Conservation (phyloP, 2,888 invertebrate species). For the Patella depressa region DNA sequence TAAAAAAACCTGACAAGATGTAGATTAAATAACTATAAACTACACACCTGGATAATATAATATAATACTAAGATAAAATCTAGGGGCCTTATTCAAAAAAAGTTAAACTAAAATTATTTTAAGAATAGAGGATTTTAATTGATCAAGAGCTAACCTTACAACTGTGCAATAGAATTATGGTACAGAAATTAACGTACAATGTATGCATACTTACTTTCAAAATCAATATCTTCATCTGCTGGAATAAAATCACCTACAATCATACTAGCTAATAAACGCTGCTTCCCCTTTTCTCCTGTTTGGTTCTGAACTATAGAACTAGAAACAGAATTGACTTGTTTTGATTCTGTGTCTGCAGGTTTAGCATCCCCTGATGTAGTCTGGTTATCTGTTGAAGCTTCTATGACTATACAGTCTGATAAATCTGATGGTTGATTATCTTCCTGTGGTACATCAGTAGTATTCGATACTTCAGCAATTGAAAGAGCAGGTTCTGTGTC, state of each 20-base stretch:
- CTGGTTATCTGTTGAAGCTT: not conserved
- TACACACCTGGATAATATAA: too few relatives aligned
- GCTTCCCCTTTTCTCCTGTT: constrained; percentile 6
- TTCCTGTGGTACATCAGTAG: not conserved
- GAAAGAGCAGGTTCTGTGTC: not conserved
- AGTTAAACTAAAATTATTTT: too few relatives aligned
- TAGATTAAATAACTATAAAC: too few relatives aligned
- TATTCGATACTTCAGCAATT: not conserved
- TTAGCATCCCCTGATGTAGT: constrained; percentile 14
- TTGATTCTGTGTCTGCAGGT: not conserved
- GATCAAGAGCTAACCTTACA: too few relatives aligned
- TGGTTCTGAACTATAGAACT: not conserved
- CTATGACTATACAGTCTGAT: not conserved
- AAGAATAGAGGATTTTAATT: too few relatives aligned
- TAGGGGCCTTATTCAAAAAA: too few relatives aligned
- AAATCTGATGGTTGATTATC: not conserved
- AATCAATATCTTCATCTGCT: constrained; percentile 7
- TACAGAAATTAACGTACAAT: too few relatives aligned
- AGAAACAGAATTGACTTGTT: not conserved
- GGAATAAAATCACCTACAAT: not conserved
- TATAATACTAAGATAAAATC: too few relatives aligned
- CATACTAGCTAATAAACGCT: constrained; percentile 4
- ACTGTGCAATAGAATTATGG: too few relatives aligned
- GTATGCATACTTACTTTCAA: not conserved
- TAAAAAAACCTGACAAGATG: too few relatives aligned